These are phyloP conservation scores for Zosterops lateralis DNA, from an alignment of 2,113 vertebrate species.

Conservation along the genomic window DNA sequence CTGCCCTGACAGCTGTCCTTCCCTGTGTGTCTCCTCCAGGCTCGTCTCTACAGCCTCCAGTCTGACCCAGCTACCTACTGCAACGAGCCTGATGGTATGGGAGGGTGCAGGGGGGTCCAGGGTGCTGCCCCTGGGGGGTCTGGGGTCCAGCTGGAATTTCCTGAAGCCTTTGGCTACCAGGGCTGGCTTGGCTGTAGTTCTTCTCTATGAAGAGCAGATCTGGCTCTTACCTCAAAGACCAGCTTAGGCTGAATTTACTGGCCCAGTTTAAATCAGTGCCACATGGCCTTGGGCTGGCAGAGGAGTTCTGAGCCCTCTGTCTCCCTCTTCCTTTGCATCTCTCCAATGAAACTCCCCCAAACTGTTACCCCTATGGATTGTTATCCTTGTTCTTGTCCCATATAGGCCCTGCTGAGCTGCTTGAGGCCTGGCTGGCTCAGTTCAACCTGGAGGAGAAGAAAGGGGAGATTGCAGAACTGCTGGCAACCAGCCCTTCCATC, in stretches of 20 bases:
- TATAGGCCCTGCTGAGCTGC: conserved; percentile 86
- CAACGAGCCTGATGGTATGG: conserved; percentile 94
- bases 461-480: conserved; percentile 87
- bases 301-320: background rate
- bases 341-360: background rate
- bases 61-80: conserved; percentile 98
- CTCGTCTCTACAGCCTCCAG: conserved; percentile 95
- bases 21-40: conserved; percentile 70
- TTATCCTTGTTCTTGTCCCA: background rate
- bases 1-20: background rate
- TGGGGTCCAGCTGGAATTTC: background rate
- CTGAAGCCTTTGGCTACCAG: background rate
- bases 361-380: no score
- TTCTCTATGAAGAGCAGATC: background rate
- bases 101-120: background rate
- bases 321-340: background rate
- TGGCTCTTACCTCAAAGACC: background rate
- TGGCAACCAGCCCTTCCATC: conserved; percentile 92
- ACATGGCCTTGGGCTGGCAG: background rate
- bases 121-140: background rate
- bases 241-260: background rate
- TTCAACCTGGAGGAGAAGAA: conserved; percentile 92
- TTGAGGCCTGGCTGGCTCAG: conserved; percentile 85
- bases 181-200: background rate
- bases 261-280: background rate